Conservation (phyloP, 2,113 vertebrate genomes). For the Xyliphius kryptos region DNA sequence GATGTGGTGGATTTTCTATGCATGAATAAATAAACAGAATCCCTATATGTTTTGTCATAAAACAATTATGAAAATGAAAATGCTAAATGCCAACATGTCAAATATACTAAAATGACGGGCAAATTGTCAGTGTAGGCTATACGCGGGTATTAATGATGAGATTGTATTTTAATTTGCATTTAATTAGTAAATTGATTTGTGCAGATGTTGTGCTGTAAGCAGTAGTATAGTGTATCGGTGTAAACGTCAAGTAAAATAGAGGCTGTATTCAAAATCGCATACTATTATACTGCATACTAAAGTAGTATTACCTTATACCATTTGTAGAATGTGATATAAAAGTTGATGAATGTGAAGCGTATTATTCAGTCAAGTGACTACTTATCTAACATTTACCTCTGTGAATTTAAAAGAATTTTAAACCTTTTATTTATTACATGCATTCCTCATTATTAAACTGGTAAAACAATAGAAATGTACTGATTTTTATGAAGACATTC, state of each 20-base stretch:
- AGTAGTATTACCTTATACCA: too few relatives aligned
- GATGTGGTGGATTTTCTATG: neutral
- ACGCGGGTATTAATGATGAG: neutral
- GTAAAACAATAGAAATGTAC: too few relatives aligned
- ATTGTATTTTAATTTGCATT: constrained; percentile 3
- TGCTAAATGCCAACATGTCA: constrained; percentile 1
- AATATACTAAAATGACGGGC: neutral
- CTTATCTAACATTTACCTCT: too few relatives aligned
- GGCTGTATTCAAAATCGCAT: too few relatives aligned
- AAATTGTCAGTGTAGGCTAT: neutral
- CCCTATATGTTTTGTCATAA: neutral
- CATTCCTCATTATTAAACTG: too few relatives aligned
- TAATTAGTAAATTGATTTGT: constrained; percentile 5
- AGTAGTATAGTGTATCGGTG: neutral
- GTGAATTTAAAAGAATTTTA: too few relatives aligned
- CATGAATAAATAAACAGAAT: constrained; percentile 1
- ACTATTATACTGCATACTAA: too few relatives aligned
- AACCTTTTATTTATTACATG: too few relatives aligned
- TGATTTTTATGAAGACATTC: too few relatives aligned
- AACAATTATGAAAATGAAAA: constrained; percentile 14
- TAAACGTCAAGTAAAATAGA: neutral
- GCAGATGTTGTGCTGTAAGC: neutral
- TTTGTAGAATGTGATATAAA: too few relatives aligned
- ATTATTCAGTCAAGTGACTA: too few relatives aligned
- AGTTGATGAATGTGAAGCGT: too few relatives aligned